Conservation (phyloP, 2,888 invertebrate genomes). For the Yponomeuta plumbellus region DNA sequence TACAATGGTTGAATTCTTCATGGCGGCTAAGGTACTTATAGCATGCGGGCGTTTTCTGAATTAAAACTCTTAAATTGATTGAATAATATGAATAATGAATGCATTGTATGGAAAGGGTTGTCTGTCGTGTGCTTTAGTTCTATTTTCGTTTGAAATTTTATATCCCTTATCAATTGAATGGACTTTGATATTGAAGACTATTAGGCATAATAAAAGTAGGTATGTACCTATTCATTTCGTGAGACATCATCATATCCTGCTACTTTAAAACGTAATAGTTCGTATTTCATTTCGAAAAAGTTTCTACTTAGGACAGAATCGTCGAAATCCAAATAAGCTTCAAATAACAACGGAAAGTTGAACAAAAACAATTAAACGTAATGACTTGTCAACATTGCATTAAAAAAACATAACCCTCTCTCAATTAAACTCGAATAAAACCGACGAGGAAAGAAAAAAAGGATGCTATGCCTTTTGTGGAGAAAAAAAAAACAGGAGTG, state of each 20-base stretch:
- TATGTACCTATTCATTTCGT: not conserved
- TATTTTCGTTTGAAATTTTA: not conserved
- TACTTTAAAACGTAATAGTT: not conserved
- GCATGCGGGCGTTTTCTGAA: slow-evolving; percentile 43
- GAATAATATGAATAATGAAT: slow-evolving; percentile 36
- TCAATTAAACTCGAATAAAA: slow-evolving; percentile 62
- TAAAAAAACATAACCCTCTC: slow-evolving; percentile 44
- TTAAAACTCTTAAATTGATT: slow-evolving; percentile 30
- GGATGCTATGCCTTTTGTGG: slow-evolving; percentile 52
- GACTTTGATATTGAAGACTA: not conserved
- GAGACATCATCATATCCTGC: not conserved
- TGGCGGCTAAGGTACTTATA: slow-evolving; percentile 9
- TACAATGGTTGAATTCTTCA: slow-evolving; percentile 37
- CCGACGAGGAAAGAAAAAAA: slow-evolving; percentile 36
- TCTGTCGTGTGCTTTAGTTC: slow-evolving; percentile 26
- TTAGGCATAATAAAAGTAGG: no score
- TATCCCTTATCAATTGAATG: not conserved
- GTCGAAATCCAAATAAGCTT: not conserved
- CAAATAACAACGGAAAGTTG: not conserved
- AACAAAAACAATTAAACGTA: slow-evolving; percentile 53
- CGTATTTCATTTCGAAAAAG: not conserved
- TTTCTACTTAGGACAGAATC: not conserved
- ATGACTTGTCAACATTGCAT: slow-evolving; percentile 56
- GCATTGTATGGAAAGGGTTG: slow-evolving; percentile 36
- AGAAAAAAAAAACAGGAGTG: slow-evolving; percentile 53